phyloP scores from a whole-genome alignment of 2,113 vertebrate genomes.

The Bubo bubo region DNA sequence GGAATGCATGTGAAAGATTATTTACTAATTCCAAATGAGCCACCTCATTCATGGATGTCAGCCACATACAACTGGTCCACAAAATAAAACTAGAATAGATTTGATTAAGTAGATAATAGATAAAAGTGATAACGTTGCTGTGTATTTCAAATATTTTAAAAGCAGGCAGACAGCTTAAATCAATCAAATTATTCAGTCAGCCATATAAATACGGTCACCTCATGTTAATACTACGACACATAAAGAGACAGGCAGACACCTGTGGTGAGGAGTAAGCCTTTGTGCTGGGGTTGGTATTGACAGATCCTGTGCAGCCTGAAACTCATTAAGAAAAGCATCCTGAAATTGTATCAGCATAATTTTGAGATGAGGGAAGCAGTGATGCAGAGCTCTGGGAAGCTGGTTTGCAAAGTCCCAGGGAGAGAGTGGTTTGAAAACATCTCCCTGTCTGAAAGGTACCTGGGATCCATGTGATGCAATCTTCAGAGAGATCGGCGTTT shows the following conservation, averaged over 20 bases:
- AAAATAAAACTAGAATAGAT: neutral
- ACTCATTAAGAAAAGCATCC: neutral
- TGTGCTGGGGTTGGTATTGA: neutral
- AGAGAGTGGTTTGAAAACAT: neutral
- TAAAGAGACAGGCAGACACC: neutral
- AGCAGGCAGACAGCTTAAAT: neutral
- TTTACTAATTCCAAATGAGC: neutral
- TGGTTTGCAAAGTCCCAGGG: neutral
- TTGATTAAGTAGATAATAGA: neutral
- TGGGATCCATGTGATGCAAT: neutral
- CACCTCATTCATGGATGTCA: neutral
- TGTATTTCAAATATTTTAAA: neutral
- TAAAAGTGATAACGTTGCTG: neutral
- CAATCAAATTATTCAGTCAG: neutral
- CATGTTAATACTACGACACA: neutral
- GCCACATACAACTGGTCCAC: neutral
- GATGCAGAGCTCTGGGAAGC: neutral
- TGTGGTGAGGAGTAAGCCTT: neutral
- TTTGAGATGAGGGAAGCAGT: neutral
- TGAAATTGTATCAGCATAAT: neutral
- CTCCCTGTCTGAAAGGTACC: neutral
- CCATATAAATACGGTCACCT: neutral
- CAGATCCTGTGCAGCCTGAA: neutral
- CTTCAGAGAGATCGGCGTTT: neutral
- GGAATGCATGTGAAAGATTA: neutral